A percentile compares a stretch with the other conserved stretches of the same genome.
These are phyloP conservation scores for Lagopus leucura DNA, from an alignment of 2,113 vertebrate genomes.

Conservation along the genomic window DNA sequence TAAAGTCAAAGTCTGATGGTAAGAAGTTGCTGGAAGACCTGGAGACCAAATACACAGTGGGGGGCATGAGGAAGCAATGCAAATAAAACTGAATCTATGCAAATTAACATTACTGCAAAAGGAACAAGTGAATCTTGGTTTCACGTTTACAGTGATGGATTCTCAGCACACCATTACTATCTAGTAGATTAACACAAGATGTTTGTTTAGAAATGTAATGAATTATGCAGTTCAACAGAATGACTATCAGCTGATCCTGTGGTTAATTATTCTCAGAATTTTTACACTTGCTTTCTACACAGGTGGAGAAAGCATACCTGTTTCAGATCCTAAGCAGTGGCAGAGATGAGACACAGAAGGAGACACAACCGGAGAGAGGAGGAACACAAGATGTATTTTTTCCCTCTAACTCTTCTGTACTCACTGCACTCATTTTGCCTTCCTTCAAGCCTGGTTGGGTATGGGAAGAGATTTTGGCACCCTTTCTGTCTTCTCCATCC, in stretches of 20 bases:
- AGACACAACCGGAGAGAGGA: background rate
- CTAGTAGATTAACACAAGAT: background rate
- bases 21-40: background rate
- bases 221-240: background rate
- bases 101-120: background rate
- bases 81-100: background rate
- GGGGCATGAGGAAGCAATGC: no score
- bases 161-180: background rate
- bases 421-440: accelerated
- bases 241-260: background rate
- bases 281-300: background rate
- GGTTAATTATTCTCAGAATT: background rate
- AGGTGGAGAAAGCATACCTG: background rate
- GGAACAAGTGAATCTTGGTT: background rate
- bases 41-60: background rate
- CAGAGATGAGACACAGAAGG: background rate
- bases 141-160: background rate
- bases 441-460: background rate
- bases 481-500: background rate
- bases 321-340: background rate
- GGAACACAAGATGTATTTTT: accelerated
- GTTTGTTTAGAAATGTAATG: background rate
- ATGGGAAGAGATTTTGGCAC: accelerated
- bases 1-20: background rate
- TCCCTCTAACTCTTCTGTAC: accelerated